Evolutionary conservation across 2,888 invertebrate genomes (phyloP).

Genomic region (Psococerastis gibbosa): DNA sequence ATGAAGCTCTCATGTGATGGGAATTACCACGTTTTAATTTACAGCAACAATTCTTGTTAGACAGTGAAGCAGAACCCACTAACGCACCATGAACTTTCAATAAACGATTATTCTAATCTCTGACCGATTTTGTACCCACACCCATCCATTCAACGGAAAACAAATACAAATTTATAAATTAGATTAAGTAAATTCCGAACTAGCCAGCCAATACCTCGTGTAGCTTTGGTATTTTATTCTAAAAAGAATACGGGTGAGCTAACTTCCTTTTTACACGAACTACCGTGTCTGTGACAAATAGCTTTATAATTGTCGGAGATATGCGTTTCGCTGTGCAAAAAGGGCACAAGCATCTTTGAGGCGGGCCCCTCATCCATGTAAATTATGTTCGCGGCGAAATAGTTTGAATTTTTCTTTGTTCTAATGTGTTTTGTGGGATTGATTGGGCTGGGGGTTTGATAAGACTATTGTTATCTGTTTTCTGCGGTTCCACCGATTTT

Average conservation of each 20-base stretch:
- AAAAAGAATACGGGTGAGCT: not conserved
- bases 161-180: not conserved
- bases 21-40: no score
- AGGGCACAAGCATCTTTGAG: not conserved
- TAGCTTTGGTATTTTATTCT: not conserved
- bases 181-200: no score
- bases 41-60: no score
- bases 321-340: not conserved
- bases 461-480: no score
- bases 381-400: not conserved
- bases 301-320: slow-evolving; percentile 8
- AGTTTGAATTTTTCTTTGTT: not conserved
- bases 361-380: not conserved
- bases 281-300: slow-evolving; percentile 10
- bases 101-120: not conserved
- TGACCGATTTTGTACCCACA: not conserved
- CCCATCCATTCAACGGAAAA: no score
- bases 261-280: slow-evolving; percentile 9
- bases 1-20: no score
- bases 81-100: no score
- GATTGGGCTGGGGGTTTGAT: no score
- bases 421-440: no score
- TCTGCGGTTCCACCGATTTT: no score
- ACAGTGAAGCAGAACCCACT: no score
- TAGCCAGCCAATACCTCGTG: no score